These are phyloP conservation scores for Drosophila ercepeae DNA, from an alignment of 1,140 invertebrate species.

Conservation along the genomic window DNA sequence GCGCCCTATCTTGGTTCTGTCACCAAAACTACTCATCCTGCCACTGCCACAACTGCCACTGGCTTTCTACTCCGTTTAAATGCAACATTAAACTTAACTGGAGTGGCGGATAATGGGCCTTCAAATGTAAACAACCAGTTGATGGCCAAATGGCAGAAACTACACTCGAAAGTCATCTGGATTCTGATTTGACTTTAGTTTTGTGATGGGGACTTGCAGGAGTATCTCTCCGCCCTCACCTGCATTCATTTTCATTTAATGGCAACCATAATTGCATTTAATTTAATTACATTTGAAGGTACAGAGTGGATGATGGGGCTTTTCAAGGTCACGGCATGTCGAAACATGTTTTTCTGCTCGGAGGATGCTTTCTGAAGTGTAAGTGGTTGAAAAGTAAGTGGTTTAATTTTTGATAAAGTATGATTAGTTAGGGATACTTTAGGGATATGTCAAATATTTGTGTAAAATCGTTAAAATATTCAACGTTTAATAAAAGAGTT, in stretches of 20 bases:
- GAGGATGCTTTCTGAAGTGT: too few relatives aligned
- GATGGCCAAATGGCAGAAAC: conserved; percentile 40
- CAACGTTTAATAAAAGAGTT: too few relatives aligned
- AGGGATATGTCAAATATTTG: too few relatives aligned
- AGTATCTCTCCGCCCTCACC: background rate
- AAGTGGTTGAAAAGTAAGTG: too few relatives aligned
- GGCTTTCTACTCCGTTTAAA: conserved; percentile 32
- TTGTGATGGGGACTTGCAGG: background rate
- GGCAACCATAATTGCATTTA: background rate
- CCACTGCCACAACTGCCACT: conserved; percentile 38
- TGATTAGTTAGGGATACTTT: too few relatives aligned
- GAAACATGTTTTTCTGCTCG: too few relatives aligned
- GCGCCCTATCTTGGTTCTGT: conserved; percentile 19
- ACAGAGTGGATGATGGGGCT: too few relatives aligned
- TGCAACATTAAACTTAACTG: conserved; percentile 43
- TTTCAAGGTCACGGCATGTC: too few relatives aligned
- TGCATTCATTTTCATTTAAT: background rate
- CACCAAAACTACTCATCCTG: conserved; percentile 20
- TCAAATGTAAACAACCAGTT: conserved; percentile 45
- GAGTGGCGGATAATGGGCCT: conserved; percentile 37
- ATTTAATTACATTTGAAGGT: background rate
- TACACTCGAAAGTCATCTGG: conserved; percentile 41
- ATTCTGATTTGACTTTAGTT: conserved; percentile 44
- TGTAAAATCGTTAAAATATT: too few relatives aligned
- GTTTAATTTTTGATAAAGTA: too few relatives aligned